A percentile compares a stretch with the other conserved stretches of the same genome.
These are phyloP conservation scores for Cisticola juncidis DNA, from an alignment of 2,113 vertebrate genomes.

Conservation along the genomic window DNA sequence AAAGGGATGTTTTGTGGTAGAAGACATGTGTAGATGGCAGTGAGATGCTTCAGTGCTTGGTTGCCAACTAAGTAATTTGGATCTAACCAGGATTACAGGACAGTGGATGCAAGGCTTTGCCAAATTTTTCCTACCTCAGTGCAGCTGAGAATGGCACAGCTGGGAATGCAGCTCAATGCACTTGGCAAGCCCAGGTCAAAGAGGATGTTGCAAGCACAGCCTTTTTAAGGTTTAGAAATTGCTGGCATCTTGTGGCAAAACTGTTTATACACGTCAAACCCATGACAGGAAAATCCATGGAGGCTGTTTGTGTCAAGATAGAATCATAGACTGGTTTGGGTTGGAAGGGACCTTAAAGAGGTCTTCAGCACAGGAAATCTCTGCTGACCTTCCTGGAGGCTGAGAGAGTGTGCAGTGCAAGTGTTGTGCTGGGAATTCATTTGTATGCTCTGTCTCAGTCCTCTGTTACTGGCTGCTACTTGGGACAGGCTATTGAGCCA, in stretches of 20 bases:
- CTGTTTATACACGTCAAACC: rapidly evolving
- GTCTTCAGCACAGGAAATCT: neutral
- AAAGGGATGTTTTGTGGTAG: rapidly evolving
- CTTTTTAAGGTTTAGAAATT: neutral
- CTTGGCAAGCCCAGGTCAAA: neutral
- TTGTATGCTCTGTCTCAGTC: neutral
- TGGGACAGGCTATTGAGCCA: neutral
- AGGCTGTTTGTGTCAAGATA: neutral
- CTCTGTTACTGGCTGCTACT: neutral
- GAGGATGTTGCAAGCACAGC: neutral
- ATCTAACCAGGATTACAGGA: neutral
- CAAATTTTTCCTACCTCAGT: neutral
- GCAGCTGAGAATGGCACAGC: neutral
- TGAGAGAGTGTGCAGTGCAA: neutral
- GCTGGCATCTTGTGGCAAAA: neutral
- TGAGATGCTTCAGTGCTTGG: neutral
- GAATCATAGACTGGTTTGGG: neutral
- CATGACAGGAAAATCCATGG: neutral
- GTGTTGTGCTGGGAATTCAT: neutral
- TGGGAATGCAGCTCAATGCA: no score
- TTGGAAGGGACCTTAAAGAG: neutral
- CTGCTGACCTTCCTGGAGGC: neutral
- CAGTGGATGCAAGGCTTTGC: neutral
- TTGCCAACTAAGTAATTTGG: neutral
- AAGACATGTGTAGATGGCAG: neutral